phyloP scores from a whole-genome alignment of 2,888 invertebrate genomes.

The Anarsia innoxiella region DNA sequence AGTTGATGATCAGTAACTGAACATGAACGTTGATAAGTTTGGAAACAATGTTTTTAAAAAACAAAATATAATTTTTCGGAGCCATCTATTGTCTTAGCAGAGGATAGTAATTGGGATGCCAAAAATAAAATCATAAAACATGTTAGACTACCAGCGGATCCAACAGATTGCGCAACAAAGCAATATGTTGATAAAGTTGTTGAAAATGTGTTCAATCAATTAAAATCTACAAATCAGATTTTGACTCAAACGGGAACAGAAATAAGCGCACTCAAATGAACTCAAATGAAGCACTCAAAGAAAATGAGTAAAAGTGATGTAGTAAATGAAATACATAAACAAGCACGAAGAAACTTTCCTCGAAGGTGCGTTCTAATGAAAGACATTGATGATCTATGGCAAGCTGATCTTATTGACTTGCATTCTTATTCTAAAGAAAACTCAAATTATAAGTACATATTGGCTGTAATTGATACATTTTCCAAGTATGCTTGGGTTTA shows the following conservation, averaged over 20 bases:
- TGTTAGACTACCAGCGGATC: not conserved
- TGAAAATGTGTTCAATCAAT: not conserved
- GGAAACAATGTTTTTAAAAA: slow-evolving; percentile 6
- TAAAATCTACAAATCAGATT: not conserved
- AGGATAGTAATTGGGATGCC: not conserved
- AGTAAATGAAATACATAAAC: slow-evolving; percentile 14
- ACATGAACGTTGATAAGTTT: slow-evolving; percentile 9
- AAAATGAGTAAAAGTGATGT: slow-evolving; percentile 8
- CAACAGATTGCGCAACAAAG: slow-evolving; percentile 1
- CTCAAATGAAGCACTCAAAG: not conserved
- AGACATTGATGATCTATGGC: slow-evolving; percentile 46
- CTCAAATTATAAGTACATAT: slow-evolving; percentile 13
- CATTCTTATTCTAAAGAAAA: slow-evolving; percentile 16
- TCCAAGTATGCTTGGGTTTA: slow-evolving; percentile 16
- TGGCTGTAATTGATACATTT: slow-evolving; percentile 15
- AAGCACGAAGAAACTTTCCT: slow-evolving; percentile 31
- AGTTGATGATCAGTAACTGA: not conserved
- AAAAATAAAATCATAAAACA: slow-evolving; percentile 1
- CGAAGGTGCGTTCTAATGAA: slow-evolving; percentile 32
- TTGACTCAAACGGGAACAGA: not conserved
- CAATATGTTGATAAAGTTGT: slow-evolving; percentile 1
- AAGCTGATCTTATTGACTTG: slow-evolving; percentile 42
- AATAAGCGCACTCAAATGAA: too few relatives aligned
- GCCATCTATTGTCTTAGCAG: not conserved
- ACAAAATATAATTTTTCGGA: not conserved